These are phyloP conservation scores for Salvator merianae DNA, from an alignment of 2,113 vertebrate species.

Conservation along the genomic window DNA sequence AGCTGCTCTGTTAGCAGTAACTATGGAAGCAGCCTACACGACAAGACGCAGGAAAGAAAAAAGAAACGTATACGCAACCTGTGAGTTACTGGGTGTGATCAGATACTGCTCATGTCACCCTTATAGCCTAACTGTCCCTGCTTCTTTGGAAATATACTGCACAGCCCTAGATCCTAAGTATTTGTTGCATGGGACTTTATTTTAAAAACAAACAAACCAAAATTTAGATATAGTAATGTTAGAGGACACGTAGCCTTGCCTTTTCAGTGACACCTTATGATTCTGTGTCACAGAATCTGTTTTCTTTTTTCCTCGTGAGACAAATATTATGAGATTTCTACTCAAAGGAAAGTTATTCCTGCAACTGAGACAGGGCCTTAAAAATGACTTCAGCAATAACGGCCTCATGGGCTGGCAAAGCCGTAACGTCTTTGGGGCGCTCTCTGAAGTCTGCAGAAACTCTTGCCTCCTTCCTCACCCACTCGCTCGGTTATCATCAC, in stretches of 20 bases:
- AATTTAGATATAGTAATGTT: too few relatives aligned
- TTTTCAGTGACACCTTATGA: background rate
- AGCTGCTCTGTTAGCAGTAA: too few relatives aligned
- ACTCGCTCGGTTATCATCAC: background rate
- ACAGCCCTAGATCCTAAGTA: too few relatives aligned
- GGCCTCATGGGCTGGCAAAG: background rate
- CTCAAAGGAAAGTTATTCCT: background rate
- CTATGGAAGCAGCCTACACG: too few relatives aligned
- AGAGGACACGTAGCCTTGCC: background rate
- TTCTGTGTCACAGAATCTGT: background rate
- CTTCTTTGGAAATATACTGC: too few relatives aligned
- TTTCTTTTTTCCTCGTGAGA: background rate
- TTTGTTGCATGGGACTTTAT: too few relatives aligned
- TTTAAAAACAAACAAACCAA: background rate
- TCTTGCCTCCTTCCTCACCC: too few relatives aligned
- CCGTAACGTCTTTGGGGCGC: background rate
- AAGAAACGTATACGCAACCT: too few relatives aligned
- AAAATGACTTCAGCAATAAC: background rate
- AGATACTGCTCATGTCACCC: too few relatives aligned
- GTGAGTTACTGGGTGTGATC: too few relatives aligned
- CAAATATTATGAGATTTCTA: background rate
- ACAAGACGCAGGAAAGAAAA: too few relatives aligned
- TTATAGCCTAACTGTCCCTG: too few relatives aligned
- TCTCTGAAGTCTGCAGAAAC: background rate
- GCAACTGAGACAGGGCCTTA: background rate